Conservation (phyloP, 2,113 vertebrate species). For the Chionomys nivalis region DNA sequence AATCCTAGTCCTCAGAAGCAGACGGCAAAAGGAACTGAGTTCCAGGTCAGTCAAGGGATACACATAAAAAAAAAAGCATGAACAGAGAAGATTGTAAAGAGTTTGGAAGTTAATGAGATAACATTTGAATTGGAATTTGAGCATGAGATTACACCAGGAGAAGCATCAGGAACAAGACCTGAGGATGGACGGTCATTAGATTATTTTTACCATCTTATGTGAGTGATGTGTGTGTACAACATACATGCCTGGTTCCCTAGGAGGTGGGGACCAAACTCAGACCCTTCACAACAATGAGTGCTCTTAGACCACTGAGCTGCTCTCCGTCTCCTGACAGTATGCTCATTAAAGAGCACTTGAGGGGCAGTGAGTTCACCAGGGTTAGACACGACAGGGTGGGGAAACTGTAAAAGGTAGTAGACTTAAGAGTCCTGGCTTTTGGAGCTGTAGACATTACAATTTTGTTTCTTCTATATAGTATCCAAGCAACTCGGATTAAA, state of each 20-base stretch:
- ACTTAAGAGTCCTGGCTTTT: background rate
- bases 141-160: slow-evolving; percentile 13
- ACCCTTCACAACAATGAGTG: background rate
- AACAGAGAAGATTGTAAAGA: slow-evolving; percentile 10
- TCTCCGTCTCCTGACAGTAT: background rate
- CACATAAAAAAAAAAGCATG: background rate
- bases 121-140: slow-evolving; percentile 43
- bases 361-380: background rate
- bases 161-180: background rate
- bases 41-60: background rate
- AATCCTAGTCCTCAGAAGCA: background rate
- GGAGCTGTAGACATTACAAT: background rate
- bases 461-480: background rate
- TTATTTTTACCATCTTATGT: background rate
- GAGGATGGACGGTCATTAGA: background rate
- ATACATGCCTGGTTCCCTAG: background rate
- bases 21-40: background rate
- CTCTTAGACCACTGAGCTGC: background rate
- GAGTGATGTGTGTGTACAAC: background rate
- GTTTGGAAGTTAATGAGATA: slow-evolving; percentile 17
- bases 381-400: background rate
- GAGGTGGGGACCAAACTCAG: background rate
- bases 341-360: background rate
- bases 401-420: background rate
- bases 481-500: slow-evolving; percentile 4